Conservation (phyloP, 2,888 invertebrate genomes). For the Abrostola tripartita region DNA sequence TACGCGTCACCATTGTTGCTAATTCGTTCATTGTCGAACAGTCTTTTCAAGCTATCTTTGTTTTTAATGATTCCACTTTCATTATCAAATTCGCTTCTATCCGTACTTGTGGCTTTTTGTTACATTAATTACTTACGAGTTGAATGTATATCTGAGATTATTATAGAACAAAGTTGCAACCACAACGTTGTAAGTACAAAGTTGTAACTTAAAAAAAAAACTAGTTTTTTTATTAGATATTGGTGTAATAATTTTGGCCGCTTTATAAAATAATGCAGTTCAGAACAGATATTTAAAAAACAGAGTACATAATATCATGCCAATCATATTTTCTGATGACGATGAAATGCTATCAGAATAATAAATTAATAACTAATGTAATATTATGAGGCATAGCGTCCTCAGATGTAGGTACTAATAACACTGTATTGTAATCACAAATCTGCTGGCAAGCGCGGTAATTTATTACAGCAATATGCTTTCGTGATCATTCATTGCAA, state of each 20-base stretch:
- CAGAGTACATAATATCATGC: too few relatives aligned
- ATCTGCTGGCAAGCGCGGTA: conserved; percentile 27
- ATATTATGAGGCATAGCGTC: background rate
- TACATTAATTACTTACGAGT: too few relatives aligned
- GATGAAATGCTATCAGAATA: too few relatives aligned
- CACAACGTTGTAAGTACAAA: too few relatives aligned
- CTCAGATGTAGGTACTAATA: conserved; percentile 6
- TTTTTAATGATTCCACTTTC: conserved; percentile 49
- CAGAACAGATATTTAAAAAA: too few relatives aligned
- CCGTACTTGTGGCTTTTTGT: conserved; percentile 18
- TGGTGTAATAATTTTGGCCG: background rate
- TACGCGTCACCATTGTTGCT: conserved; percentile 49
- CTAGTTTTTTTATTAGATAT: background rate
- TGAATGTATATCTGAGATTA: conserved; percentile 6
- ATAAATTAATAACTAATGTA: too few relatives aligned
- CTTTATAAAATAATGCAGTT: too few relatives aligned
- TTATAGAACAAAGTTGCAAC: too few relatives aligned
- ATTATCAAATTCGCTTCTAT: conserved; percentile 41
- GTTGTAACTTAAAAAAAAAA: too few relatives aligned
- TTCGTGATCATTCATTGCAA: conserved; percentile 27
- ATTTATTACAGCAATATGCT: conserved; percentile 38
- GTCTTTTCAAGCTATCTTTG: conserved; percentile 50
- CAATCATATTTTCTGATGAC: too few relatives aligned
- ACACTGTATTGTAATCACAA: conserved; percentile 11
- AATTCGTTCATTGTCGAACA: conserved; percentile 51